Conservation (phyloP, 2,888 invertebrate genomes). For the Tenthredo amoena region DNA sequence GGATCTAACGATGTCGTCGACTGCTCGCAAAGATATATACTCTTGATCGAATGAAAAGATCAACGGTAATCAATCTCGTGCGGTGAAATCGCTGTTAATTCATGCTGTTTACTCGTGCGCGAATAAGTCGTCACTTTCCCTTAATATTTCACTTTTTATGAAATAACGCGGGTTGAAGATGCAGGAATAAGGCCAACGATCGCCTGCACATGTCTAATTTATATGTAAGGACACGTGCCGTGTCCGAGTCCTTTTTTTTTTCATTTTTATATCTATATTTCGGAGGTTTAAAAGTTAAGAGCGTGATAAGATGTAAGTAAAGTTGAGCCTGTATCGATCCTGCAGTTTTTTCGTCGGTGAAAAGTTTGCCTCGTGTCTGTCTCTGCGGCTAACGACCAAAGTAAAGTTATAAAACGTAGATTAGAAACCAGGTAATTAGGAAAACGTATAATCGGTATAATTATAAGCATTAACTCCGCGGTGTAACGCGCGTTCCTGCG, state of each 20-base stretch:
- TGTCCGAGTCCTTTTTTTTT: neutral
- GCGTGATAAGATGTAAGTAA: slow-evolving; percentile 11
- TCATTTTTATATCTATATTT: neutral
- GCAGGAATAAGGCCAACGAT: neutral
- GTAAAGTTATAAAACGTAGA: slow-evolving; percentile 48
- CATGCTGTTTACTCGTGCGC: slow-evolving; percentile 26
- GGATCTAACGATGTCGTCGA: neutral
- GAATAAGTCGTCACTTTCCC: neutral
- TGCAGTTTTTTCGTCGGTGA: slow-evolving; percentile 10
- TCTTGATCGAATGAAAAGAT: neutral
- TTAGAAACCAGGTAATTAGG: slow-evolving; percentile 40
- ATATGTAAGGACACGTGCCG: neutral
- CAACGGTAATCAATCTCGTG: neutral
- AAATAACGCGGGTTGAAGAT: neutral
- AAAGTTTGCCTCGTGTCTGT: slow-evolving; percentile 24
- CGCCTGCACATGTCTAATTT: neutral
- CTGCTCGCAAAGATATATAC: neutral
- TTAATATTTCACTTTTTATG: neutral
- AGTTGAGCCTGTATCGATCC: slow-evolving; percentile 7
- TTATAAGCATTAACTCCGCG: slow-evolving; percentile 40
- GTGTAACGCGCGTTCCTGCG: neutral
- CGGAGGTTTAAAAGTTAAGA: neutral
- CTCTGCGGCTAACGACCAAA: slow-evolving; percentile 34
- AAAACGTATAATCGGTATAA: slow-evolving; percentile 38
- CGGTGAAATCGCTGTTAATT: slow-evolving; percentile 28